Conservation (phyloP, 2,797 vertebrate species). For the Rhabdophis nuchalis region DNA sequence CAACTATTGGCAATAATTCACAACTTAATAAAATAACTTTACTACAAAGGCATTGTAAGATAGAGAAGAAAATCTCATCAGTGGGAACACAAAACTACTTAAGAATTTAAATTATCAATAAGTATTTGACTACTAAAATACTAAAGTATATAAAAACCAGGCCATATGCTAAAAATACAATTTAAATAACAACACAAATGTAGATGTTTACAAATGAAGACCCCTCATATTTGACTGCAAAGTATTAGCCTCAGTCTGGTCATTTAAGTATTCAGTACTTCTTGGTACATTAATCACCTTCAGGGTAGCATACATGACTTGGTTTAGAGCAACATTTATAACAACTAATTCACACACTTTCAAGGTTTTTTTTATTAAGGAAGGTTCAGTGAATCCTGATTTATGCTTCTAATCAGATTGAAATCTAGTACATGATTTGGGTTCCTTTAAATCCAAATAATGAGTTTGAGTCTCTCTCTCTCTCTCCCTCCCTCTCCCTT, state of each 20-base stretch:
- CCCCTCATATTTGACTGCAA: not conserved
- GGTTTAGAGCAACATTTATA: not conserved
- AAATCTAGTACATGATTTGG: not conserved
- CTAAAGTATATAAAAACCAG: not conserved
- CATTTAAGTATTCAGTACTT: not conserved
- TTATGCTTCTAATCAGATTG: not conserved
- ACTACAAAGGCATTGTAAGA: not conserved
- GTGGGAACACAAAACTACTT: slow-evolving; percentile 16
- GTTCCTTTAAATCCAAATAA: not conserved
- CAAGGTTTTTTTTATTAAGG: not conserved
- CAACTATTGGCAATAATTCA: not conserved
- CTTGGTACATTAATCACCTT: not conserved
- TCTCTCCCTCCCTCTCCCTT: not conserved
- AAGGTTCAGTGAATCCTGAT: not conserved
- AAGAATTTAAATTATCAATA: slow-evolving; percentile 37
- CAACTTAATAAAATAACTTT: not conserved
- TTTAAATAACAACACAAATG: not conserved
- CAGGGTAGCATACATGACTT: not conserved
- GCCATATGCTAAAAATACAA: not conserved
- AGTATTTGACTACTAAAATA: not conserved
- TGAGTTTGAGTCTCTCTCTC: not conserved
- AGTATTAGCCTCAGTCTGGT: not conserved
- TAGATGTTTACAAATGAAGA: not conserved
- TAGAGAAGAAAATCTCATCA: slow-evolving; percentile 1
- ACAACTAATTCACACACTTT: not conserved